Evolutionary conservation across 2,797 vertebrate genomes (phyloP).

Genomic region (Ctenochaetus hawaiiensis): DNA sequence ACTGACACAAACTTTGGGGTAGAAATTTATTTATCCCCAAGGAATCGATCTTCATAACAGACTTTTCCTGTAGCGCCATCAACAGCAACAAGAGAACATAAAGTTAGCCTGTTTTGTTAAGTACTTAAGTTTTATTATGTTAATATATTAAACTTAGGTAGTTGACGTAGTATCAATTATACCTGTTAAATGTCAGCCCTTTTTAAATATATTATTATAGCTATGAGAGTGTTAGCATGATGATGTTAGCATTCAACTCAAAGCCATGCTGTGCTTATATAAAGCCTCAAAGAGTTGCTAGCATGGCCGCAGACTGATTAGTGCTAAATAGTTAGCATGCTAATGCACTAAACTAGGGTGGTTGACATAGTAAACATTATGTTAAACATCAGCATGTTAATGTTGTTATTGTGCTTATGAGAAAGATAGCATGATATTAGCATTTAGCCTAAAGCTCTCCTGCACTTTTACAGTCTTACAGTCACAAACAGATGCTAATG

Average conservation of each 20-base stretch:
- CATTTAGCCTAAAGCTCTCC: background rate
- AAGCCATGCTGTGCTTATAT: background rate
- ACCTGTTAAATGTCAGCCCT: background rate
- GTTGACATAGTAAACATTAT: too few species aligned
- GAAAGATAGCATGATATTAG: background rate
- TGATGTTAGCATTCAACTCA: background rate
- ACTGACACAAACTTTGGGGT: background rate
- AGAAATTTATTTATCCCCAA: background rate
- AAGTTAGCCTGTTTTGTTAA: background rate
- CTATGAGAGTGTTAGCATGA: background rate
- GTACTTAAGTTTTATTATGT: background rate
- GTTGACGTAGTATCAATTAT: background rate
- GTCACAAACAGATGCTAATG: background rate
- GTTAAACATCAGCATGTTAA: too few species aligned
- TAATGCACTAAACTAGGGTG: too few species aligned
- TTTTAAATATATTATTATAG: background rate
- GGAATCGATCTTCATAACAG: background rate
- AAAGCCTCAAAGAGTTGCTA: background rate
- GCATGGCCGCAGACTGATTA: too few species aligned
- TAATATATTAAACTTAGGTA: too few species aligned
- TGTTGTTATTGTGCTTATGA: too few species aligned
- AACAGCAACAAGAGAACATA: background rate
- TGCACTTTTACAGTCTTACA: constrained; percentile 1
- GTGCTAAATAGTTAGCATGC: too few species aligned
- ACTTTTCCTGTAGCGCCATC: background rate